phyloP scores from a whole-genome alignment of 2,113 vertebrate species.

The Chloebia gouldiae region DNA sequence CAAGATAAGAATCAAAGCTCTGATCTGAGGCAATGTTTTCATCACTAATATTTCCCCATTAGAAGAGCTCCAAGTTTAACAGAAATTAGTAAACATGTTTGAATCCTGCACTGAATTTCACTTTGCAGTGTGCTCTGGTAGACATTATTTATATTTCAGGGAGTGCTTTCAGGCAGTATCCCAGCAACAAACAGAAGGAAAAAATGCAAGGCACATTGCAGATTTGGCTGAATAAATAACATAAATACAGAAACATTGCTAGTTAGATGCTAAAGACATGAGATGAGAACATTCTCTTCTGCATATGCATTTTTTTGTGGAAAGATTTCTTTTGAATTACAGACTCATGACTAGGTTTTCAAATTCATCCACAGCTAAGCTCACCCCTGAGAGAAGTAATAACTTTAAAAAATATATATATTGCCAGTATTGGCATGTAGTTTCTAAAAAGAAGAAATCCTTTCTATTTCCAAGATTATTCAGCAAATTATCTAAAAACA shows the following conservation, averaged over 20 bases:
- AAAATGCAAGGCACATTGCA: slow-evolving; percentile 26
- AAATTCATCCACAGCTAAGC: background rate
- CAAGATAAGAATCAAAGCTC: slow-evolving; percentile 43
- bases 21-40: slow-evolving; percentile 3
- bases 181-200: slow-evolving; percentile 48
- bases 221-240: slow-evolving; percentile 52
- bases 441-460: background rate
- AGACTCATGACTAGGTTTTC: background rate
- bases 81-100: slow-evolving; percentile 40
- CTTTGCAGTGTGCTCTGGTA: background rate
- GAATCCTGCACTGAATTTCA: background rate
- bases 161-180: slow-evolving; percentile 51
- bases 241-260: background rate
- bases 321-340: background rate
- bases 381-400: background rate
- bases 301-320: background rate
- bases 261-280: background rate
- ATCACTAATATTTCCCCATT: background rate
- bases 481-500: background rate
- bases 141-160: slow-evolving; percentile 48
- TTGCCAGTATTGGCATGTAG: background rate
- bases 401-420: background rate
- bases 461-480: background rate
- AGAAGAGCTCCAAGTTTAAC: slow-evolving; percentile 40
- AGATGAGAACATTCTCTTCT: slow-evolving; percentile 4